These are phyloP conservation scores for Arion vulgaris DNA, from an alignment of 1,140 invertebrate genomes.

Conservation along the genomic window DNA sequence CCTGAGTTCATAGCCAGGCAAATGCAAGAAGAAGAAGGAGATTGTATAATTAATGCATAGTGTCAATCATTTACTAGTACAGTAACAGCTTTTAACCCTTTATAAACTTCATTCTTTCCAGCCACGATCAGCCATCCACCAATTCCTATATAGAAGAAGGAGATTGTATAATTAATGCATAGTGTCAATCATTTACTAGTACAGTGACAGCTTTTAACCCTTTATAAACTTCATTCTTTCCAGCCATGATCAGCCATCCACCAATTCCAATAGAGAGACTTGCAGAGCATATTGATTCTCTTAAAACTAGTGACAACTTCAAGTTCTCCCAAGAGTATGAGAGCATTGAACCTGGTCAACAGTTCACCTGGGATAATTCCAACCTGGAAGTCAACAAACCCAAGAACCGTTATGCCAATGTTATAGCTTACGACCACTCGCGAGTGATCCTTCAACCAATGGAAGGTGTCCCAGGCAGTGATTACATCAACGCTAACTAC, in stretches of 20 bases:
- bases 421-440: constrained; percentile 99
- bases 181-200: too few species aligned
- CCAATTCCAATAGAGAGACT: constrained; percentile 96
- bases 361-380: constrained; percentile 99
- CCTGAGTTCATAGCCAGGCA: too few species aligned
- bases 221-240: neutral
- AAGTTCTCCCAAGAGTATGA: constrained; percentile 84
- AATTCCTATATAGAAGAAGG: constrained; percentile 94
- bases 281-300: constrained; percentile 92
- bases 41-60: too few species aligned
- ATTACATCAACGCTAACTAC: constrained; percentile 96
- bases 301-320: constrained; percentile 96
- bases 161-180: too few species aligned
- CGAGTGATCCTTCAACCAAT: constrained; percentile 91
- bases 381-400: constrained; percentile 98
- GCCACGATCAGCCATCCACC: constrained; percentile 86
- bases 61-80: too few species aligned
- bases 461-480: constrained; percentile 76
- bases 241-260: constrained; percentile 82
- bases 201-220: too few species aligned
- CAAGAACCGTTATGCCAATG: constrained; percentile 99
- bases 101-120: constrained; percentile 36
- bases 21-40: too few species aligned
- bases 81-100: too few species aligned
- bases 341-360: constrained; percentile 98